Percentiles rank a stretch among this genome's conserved stretches.
Conservation (phyloP, 1,140 invertebrate genomes). For the Berghia stephanieae region DNA sequence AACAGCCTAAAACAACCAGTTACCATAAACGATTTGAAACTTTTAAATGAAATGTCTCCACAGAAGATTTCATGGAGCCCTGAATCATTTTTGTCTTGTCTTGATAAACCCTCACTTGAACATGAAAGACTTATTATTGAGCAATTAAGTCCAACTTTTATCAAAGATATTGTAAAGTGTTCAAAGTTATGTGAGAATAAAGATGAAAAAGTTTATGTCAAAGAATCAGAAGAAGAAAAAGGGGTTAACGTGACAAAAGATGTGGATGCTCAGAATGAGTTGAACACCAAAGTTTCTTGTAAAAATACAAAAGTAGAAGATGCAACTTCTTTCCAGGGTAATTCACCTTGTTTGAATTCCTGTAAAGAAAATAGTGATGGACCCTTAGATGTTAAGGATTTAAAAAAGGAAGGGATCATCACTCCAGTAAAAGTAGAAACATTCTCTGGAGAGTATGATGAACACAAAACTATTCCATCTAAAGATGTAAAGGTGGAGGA, state of each 20-base stretch:
- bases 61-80: slow-evolving; percentile 31
- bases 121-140: slow-evolving; percentile 12
- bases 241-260: neutral
- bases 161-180: neutral
- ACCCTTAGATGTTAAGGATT: neutral
- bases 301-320: too few species aligned
- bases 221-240: neutral
- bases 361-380: neutral
- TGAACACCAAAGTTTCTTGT: too few species aligned
- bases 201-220: neutral
- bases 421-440: neutral
- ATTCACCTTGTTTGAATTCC: too few species aligned
- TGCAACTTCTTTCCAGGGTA: too few species aligned
- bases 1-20: slow-evolving; percentile 4
- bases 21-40: neutral
- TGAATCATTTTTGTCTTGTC: slow-evolving; percentile 10
- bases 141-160: too few species aligned
- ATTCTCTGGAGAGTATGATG: too few species aligned
- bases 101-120: slow-evolving; percentile 24
- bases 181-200: neutral
- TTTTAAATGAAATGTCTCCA: slow-evolving; percentile 20
- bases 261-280: too few species aligned
- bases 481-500: neutral
- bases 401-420: neutral
- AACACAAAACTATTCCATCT: too few species aligned